These are phyloP conservation scores for Andrena trimmerana DNA, from an alignment of 2,888 invertebrate species.

Conservation along the genomic window DNA sequence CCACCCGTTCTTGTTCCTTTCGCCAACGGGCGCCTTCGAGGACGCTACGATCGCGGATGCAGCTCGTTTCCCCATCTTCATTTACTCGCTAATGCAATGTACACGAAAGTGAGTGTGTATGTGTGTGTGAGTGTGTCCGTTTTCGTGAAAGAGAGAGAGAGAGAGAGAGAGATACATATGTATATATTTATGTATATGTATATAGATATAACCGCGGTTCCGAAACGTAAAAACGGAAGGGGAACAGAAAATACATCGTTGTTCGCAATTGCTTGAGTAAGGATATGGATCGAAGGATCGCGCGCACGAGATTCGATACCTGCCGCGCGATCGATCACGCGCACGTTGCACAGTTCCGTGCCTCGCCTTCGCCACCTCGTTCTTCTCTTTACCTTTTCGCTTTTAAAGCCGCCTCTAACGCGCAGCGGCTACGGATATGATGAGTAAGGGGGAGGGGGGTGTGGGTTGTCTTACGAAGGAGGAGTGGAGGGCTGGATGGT, in stretches of 20 bases:
- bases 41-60: conserved; percentile 38
- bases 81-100: conserved; percentile 77
- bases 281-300: conserved; percentile 83
- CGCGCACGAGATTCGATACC: conserved; percentile 53
- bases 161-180: conserved; percentile 31
- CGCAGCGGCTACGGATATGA: conserved; percentile 70
- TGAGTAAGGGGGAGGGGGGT: conserved; percentile 48
- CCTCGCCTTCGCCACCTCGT: conserved; percentile 13
- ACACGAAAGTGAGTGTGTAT: conserved; percentile 74
- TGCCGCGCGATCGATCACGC: conserved; percentile 54
- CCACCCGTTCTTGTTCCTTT: neutral
- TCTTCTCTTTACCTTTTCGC: conserved; percentile 28
- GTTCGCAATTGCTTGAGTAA: conserved; percentile 84
- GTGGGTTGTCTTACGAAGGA: conserved; percentile 60
- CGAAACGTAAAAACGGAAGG: conserved; percentile 61
- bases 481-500: conserved; percentile 65
- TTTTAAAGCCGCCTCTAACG: conserved; percentile 58
- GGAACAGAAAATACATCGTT: conserved; percentile 82
- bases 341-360: conserved; percentile 25
- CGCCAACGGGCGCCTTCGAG: neutral
- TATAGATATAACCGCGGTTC: conserved; percentile 72
- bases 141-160: conserved; percentile 20
- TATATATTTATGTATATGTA: conserved; percentile 60
- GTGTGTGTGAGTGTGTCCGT: conserved; percentile 13
- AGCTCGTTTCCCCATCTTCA: conserved; percentile 39